These are phyloP conservation scores for Drosophila ustulata DNA, from an alignment of 2,888 invertebrate species.

Conservation along the genomic window DNA sequence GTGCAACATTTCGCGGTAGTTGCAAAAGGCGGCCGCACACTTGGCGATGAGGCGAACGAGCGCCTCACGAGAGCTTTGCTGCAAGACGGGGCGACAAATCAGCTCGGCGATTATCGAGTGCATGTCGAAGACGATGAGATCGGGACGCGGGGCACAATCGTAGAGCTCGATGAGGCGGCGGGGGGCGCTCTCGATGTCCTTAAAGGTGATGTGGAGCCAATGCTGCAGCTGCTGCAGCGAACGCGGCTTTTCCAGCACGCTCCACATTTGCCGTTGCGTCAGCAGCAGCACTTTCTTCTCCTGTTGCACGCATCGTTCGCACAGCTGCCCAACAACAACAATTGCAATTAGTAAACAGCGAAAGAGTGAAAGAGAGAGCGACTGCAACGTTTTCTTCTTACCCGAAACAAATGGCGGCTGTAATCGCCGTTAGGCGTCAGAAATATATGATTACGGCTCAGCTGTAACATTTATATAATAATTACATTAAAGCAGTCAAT, in stretches of 20 bases:
- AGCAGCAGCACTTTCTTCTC: slow-evolving; percentile 56
- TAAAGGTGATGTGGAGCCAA: slow-evolving; percentile 33
- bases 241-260: slow-evolving; percentile 31
- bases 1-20: slow-evolving; percentile 45
- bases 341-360: neutral
- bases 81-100: slow-evolving; percentile 52
- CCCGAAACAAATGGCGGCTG: slow-evolving; percentile 47
- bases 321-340: slow-evolving; percentile 42
- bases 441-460: slow-evolving; percentile 52
- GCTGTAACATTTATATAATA: slow-evolving; percentile 22
- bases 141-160: slow-evolving; percentile 52
- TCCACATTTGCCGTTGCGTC: slow-evolving; percentile 26
- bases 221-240: slow-evolving; percentile 27
- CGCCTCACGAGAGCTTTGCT: slow-evolving; percentile 44
- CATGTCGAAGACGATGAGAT: slow-evolving; percentile 71
- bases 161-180: slow-evolving; percentile 59
- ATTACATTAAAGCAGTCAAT: neutral
- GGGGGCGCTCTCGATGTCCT: slow-evolving; percentile 64
- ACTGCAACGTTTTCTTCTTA: slow-evolving; percentile 11
- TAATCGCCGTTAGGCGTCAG: slow-evolving; percentile 58
- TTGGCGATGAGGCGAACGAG: slow-evolving; percentile 65
- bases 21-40: slow-evolving; percentile 60
- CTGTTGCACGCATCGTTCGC: slow-evolving; percentile 48
- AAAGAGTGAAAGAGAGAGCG: neutral
- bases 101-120: slow-evolving; percentile 51